phyloP scores from a whole-genome alignment of 2,113 vertebrate genomes.

The Noturus placidus region DNA sequence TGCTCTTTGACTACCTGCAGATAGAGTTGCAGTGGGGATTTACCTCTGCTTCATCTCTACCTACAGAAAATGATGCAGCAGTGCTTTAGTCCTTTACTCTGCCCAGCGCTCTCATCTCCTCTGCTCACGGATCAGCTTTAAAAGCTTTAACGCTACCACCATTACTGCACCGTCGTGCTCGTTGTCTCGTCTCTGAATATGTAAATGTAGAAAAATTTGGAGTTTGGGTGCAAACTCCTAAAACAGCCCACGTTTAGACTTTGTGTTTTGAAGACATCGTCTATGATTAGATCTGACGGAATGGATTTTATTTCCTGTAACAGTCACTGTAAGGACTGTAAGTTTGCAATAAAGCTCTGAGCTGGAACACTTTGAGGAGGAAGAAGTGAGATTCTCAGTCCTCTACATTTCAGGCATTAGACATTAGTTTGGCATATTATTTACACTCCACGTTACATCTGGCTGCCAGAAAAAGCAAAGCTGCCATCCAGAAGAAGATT shows the following conservation, averaged over 20 bases:
- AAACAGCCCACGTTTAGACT: conserved; percentile 25
- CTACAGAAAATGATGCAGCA: neutral
- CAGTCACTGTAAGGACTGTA: conserved; percentile 38
- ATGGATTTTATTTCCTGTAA: conserved; percentile 43
- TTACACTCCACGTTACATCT: conserved; percentile 49
- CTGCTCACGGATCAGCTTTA: neutral
- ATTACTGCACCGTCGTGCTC: neutral
- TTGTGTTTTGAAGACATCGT: neutral
- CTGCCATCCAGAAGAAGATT: conserved; percentile 28
- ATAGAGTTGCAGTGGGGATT: neutral
- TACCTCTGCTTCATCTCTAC: neutral
- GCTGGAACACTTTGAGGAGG: conserved; percentile 44
- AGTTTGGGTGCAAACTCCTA: neutral
- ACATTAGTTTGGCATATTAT: conserved; percentile 50
- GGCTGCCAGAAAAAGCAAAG: conserved; percentile 33
- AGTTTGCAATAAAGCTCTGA: conserved; percentile 42
- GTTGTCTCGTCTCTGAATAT: neutral
- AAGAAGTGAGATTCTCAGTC: conserved; percentile 15
- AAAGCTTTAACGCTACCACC: neutral
- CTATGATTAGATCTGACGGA: conserved; percentile 44
- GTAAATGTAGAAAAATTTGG: neutral
- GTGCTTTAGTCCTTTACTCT: neutral
- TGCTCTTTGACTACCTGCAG: neutral
- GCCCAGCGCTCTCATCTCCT: neutral
- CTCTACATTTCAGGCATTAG: conserved; percentile 39